A percentile compares a stretch with the other conserved stretches of the same genome.
These are phyloP conservation scores for Cartodere bifasciata DNA, from an alignment of 2,888 invertebrate species.

Conservation along the genomic window DNA sequence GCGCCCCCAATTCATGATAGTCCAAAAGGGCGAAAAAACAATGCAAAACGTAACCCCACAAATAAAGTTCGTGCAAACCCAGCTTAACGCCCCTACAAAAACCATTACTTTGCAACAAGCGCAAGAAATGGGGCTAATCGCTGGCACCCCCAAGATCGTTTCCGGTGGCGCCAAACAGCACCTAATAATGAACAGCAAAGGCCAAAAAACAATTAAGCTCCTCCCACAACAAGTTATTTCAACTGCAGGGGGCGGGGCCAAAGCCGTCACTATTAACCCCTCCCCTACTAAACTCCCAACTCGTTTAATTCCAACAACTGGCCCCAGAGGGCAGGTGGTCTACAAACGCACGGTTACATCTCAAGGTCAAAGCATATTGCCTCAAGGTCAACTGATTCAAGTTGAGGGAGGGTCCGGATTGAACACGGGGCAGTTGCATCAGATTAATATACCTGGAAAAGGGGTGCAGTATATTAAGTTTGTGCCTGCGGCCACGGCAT, in stretches of 20 bases:
- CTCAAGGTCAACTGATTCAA: constrained; percentile 30
- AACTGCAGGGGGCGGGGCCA: constrained; percentile 5
- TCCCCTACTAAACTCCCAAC: too few relatives aligned
- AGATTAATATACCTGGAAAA: constrained; percentile 59
- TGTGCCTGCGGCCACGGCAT: constrained; percentile 37
- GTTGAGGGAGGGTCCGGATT: constrained; percentile 30
- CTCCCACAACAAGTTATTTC: constrained; percentile 23
- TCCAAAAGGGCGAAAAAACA: constrained; percentile 1
- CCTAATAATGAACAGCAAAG: constrained; percentile 29
- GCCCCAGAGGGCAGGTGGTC: too few relatives aligned
- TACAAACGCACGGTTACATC: too few relatives aligned
- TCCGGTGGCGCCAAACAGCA: constrained; percentile 37
- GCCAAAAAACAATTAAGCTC: constrained; percentile 30
- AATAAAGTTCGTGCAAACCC: constrained; percentile 21
- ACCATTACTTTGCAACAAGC: constrained; percentile 53
- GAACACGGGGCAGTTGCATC: constrained; percentile 46
- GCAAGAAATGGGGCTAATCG: constrained; percentile 46
- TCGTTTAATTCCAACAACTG: too few relatives aligned
- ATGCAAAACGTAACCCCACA: constrained; percentile 17
- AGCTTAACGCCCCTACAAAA: constrained; percentile 38
- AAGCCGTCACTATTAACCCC: constrained; percentile 8
- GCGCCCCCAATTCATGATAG: too few relatives aligned
- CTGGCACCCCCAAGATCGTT: constrained; percentile 29
- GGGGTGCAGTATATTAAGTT: constrained; percentile 64
- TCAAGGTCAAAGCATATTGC: constrained; percentile 35